These are phyloP conservation scores for Leptinotarsa defecta DNA, from an alignment of 1,140 invertebrate genomes.

Conservation along the genomic window DNA sequence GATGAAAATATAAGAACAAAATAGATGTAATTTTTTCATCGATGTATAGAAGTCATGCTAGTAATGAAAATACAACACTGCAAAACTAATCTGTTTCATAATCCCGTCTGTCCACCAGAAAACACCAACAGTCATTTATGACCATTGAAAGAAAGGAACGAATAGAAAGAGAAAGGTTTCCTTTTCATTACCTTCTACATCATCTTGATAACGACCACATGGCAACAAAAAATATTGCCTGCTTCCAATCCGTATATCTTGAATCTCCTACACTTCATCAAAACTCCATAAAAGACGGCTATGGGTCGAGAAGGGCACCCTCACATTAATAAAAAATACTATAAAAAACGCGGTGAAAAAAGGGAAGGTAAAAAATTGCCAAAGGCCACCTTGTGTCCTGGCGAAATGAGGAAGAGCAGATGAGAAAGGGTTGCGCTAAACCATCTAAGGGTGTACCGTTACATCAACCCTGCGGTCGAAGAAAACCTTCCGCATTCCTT, in stretches of 20 bases:
- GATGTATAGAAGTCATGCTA: too few relatives aligned
- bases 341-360: conserved; percentile 24
- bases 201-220: conserved; percentile 12
- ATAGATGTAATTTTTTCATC: too few relatives aligned
- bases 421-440: conserved; percentile 19
- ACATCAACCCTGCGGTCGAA: conserved; percentile 18
- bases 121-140: too few relatives aligned
- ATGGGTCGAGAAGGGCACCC: conserved; percentile 8
- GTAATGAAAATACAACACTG: too few relatives aligned
- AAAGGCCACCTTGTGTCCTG: conserved; percentile 20
- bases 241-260: conserved; percentile 17
- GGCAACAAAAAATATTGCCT: conserved; percentile 24
- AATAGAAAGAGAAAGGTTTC: neutral
- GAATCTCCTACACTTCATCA: conserved; percentile 18
- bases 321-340: neutral
- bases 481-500: conserved; percentile 23
- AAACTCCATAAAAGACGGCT: conserved; percentile 14
- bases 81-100: too few relatives aligned
- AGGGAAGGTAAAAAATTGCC: conserved; percentile 22
- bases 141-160: too few relatives aligned
- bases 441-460: conserved; percentile 17
- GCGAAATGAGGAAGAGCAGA: conserved; percentile 21
- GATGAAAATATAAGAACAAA: too few relatives aligned
- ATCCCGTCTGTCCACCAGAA: too few relatives aligned
- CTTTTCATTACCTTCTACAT: conserved; percentile 1